Conservation (phyloP, 2,113 vertebrate species). For the Ammospiza nelsoni region DNA sequence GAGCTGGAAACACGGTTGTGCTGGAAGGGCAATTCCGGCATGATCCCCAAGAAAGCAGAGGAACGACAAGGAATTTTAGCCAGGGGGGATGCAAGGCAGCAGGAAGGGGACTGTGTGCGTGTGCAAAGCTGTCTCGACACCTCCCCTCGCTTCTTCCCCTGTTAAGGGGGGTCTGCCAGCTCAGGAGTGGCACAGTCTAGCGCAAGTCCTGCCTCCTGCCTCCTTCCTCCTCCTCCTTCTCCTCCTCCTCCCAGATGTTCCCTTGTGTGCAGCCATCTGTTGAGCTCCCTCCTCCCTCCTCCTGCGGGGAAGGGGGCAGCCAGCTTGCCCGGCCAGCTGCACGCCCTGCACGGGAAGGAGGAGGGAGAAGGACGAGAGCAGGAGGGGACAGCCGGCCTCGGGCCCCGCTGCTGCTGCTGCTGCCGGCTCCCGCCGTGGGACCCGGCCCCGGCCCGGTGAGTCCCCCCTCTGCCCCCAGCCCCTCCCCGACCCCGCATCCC, state of each 20-base stretch:
- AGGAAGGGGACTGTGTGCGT: background rate
- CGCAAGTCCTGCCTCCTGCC: slow-evolving; percentile 17
- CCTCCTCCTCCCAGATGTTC: slow-evolving; percentile 57
- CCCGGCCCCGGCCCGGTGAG: background rate
- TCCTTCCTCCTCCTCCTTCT: background rate
- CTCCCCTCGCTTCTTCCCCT: background rate
- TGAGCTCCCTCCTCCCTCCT: slow-evolving; percentile 46
- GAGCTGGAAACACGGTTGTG: background rate
- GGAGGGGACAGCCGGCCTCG: background rate
- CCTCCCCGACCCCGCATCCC: background rate
- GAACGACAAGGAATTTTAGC: background rate
- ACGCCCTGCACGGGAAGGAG: background rate
- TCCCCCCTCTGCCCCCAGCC: background rate
- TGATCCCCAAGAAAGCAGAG: background rate
- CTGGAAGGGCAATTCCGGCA: background rate
- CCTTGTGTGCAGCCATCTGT: slow-evolving; percentile 61
- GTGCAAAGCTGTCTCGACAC: background rate
- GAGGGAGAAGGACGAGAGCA: background rate
- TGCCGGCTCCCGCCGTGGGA: background rate
- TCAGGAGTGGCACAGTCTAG: slow-evolving; percentile 8
- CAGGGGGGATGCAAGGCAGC: background rate
- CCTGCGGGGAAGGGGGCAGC: slow-evolving; percentile 17
- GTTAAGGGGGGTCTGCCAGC: background rate
- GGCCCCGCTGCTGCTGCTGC: background rate
- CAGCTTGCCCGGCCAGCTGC: slow-evolving; percentile 49